These are phyloP conservation scores for Ciconia maguari DNA, from an alignment of 2,113 vertebrate genomes.

Conservation along the genomic window DNA sequence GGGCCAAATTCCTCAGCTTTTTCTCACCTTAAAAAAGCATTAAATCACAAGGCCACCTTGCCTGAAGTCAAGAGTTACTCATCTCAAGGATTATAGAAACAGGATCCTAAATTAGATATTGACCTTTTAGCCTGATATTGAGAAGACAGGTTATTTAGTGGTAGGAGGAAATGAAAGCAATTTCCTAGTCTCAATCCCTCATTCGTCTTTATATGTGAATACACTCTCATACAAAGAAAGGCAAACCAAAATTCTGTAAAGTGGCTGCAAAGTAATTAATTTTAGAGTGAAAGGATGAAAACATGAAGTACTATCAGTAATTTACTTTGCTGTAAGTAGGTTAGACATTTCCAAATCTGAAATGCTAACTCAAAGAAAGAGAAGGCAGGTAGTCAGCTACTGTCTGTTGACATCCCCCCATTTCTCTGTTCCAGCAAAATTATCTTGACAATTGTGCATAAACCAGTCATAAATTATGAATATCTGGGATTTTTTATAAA, in stretches of 20 bases:
- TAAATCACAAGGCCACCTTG: background rate
- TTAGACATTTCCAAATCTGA: background rate
- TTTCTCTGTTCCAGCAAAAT: background rate
- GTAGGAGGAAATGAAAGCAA: background rate
- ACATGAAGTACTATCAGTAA: background rate
- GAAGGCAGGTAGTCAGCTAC: background rate
- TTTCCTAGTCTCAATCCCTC: background rate
- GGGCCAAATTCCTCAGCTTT: background rate
- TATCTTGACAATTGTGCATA: background rate
- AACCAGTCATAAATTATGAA: background rate
- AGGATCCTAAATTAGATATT: conserved; percentile 27
- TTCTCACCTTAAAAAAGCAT: background rate
- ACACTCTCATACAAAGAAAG: background rate
- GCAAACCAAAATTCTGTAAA: background rate
- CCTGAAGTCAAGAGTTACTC: background rate
- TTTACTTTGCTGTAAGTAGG: background rate
- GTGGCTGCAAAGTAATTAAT: conserved; percentile 6
- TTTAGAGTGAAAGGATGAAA: background rate
- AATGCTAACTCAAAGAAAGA: background rate
- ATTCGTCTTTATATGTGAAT: background rate
- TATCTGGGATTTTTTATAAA: background rate
- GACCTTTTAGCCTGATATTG: conserved; percentile 7
- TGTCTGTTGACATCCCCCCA: background rate
- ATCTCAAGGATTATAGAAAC: background rate
- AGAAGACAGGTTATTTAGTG: conserved; percentile 6